Base-by-base conservation (phyloP, 1,140 invertebrate species). In the Stegodyphus dumicola region DNA sequence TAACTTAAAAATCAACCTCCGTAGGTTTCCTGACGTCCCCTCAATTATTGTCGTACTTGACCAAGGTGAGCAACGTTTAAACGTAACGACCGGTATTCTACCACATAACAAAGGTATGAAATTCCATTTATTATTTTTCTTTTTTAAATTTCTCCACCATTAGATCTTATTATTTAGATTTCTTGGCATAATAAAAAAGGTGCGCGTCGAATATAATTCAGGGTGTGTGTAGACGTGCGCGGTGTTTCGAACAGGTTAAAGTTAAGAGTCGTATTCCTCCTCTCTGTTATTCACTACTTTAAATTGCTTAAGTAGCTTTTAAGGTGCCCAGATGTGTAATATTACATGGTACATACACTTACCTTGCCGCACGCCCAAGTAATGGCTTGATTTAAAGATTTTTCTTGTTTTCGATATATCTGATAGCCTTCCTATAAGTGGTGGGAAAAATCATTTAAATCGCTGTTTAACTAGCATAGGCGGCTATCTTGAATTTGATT, bases 241-340 rank as follows among this genome's bases (percentile, higher is more conserved):
- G 49, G 56, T 11, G 13, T 18, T 49, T 15, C 60, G 7, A 18
- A 52, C 9, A 67, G n/a, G 65, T 33, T 33, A 33, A 15, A 60
- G 56, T 10, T 56, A 75, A 75, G 33, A 75, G 54, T 60, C 18
- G 5, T 53, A 0, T 6, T 6, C 2, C 73, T 15, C 15, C 52
- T 56, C 56, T 75, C 18, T 48, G 33, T 54, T 77, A 65, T 64
- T 64, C 17, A 33, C 18, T 52, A 18, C 48, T 66, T 77, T 66
- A 66, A 77, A 77, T 77, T 66, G 48, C 75, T 77, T 77, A 77
- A 77, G 65, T 77, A 15, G 75, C 75, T 77, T 77, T 77, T 77
- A 77, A 77, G 60, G 75, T 13, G 48, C 33, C 18, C 60, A 75
- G 60, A 48, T 56, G 75, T 65, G 75, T 49, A 60, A 77, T 49